Conservation (phyloP, 2,113 vertebrate species). For the Cottus gobio region DNA sequence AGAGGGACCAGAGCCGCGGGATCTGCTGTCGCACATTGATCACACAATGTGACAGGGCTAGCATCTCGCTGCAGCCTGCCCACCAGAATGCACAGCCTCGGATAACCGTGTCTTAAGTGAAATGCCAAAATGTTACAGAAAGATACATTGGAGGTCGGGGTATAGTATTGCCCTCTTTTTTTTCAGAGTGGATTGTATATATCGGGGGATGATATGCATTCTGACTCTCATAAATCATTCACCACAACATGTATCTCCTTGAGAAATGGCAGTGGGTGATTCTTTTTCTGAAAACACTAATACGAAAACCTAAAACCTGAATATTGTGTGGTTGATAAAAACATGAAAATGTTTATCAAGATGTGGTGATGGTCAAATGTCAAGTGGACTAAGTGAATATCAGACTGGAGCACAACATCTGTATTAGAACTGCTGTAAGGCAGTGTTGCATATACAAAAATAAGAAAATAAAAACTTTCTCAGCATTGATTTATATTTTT, state of each 20-base stretch:
- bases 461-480: background rate
- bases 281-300: constrained; percentile 18
- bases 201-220: constrained; percentile 56
- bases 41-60: constrained; percentile 42
- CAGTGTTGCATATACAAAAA: background rate
- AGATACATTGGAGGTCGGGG: constrained; percentile 56
- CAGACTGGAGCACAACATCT: background rate
- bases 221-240: constrained; percentile 75
- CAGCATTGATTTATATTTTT: background rate
- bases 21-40: constrained; percentile 44
- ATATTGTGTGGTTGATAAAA: background rate
- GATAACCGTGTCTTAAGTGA: constrained; percentile 61
- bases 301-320: background rate
- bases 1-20: constrained; percentile 31
- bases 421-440: background rate
- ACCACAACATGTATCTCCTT: constrained; percentile 39
- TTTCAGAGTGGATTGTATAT: constrained; percentile 47
- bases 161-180: constrained; percentile 36
- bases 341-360: background rate
- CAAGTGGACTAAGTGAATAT: background rate
- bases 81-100: constrained; percentile 15
- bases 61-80: constrained; percentile 18
- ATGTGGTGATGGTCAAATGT: constrained; percentile 22
- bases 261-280: constrained; percentile 46
- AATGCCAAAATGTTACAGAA: constrained; percentile 59